These are phyloP conservation scores for Drosophila cognata DNA, from an alignment of 2,888 invertebrate species.

Conservation along the genomic window DNA sequence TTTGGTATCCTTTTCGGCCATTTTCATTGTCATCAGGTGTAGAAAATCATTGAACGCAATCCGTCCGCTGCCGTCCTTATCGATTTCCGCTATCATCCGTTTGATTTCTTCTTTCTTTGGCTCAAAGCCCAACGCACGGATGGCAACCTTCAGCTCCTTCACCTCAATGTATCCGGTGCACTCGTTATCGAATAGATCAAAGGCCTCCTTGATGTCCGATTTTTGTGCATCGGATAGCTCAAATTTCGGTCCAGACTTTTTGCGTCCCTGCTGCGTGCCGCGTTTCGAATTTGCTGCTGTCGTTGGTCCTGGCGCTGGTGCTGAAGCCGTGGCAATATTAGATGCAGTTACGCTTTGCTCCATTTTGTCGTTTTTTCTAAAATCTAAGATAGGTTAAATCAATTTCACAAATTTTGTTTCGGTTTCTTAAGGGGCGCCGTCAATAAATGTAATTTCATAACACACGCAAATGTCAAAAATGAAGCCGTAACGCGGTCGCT, in stretches of 20 bases:
- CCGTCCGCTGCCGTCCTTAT: conserved; percentile 93
- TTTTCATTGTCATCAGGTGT: conserved; percentile 94
- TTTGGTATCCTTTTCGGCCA: conserved; percentile 97
- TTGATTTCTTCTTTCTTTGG: conserved; percentile 99
- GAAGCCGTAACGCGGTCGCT: conserved; percentile 47
- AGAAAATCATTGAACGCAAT: conserved; percentile 95
- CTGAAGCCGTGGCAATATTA: conserved; percentile 23
- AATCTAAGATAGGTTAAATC: conserved; percentile 41
- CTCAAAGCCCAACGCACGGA: conserved; percentile 98
- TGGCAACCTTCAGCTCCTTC: conserved; percentile 97
- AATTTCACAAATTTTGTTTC: conserved; percentile 28
- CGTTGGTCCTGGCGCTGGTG: conserved; percentile 24
- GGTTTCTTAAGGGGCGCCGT: conserved; percentile 20
- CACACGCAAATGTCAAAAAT: conserved; percentile 64
- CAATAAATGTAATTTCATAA: conserved; percentile 63
- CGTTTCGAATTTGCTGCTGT: conserved; percentile 53
- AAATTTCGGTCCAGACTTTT: conserved; percentile 90
- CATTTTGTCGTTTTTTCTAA: conserved; percentile 44
- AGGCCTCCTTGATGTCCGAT: conserved; percentile 97
- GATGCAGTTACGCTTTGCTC: conserved; percentile 54
- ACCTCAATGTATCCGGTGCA: conserved; percentile 95
- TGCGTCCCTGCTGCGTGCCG: conserved; percentile 85
- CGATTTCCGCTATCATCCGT: conserved; percentile 95
- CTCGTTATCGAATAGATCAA: conserved; percentile 96
- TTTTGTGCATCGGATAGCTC: conserved; percentile 96